These are phyloP conservation scores for Stichopus horrens DNA, from an alignment of 53 echinoderm and acorn worm species.

Conservation along the genomic window DNA sequence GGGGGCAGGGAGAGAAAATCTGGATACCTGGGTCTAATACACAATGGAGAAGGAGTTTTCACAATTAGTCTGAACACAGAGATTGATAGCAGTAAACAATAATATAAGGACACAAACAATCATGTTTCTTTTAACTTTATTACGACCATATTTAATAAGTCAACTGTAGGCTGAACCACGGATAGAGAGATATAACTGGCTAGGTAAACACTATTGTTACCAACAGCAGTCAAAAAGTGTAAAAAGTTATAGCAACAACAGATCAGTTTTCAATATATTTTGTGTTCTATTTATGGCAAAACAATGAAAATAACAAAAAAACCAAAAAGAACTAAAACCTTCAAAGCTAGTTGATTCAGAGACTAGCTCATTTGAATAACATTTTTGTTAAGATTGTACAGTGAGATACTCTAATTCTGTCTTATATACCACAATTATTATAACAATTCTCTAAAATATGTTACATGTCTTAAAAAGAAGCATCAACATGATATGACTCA, in stretches of 20 bases:
- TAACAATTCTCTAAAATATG: neutral
- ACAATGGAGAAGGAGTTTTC: too few relatives aligned
- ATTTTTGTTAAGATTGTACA: neutral
- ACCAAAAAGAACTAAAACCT: neutral
- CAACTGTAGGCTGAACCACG: neutral
- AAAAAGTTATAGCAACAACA: neutral
- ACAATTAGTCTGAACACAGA: too few relatives aligned
- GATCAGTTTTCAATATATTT: slow-evolving; percentile 1
- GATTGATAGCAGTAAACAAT: too few relatives aligned
- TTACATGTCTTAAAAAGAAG: slow-evolving; percentile 5
- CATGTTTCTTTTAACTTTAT: neutral
- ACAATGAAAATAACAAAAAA: neutral
- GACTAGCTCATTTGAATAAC: slow-evolving; percentile 11
- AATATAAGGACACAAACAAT: neutral
- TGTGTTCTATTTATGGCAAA: neutral
- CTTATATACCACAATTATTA: neutral
- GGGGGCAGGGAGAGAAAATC: too few relatives aligned
- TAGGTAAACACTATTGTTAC: neutral
- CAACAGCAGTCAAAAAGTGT: neutral
- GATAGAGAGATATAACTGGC: neutral
- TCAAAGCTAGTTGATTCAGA: neutral
- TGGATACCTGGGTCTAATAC: too few relatives aligned
- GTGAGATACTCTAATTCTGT: neutral
- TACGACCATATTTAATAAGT: neutral
- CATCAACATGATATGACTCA: neutral